Evolutionary conservation across 2,888 invertebrate species (phyloP).

Genomic region (Dynastes maya): DNA sequence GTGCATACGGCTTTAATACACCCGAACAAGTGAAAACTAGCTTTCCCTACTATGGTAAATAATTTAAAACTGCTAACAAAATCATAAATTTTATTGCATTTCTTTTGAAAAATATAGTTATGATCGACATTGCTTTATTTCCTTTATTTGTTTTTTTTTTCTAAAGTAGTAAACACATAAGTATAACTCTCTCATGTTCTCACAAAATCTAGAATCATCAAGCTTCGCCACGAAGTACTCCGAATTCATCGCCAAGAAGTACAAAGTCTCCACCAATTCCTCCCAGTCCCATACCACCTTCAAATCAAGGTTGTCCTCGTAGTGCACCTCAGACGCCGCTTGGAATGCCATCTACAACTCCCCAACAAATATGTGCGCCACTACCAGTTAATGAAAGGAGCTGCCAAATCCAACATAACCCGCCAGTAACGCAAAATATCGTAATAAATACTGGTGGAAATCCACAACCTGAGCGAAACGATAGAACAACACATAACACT

Average conservation of each 20-base stretch:
- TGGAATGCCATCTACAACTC: constrained; percentile 63
- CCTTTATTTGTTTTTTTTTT: no score
- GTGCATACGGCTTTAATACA: no score
- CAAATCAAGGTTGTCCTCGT: constrained; percentile 71
- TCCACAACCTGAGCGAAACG: constrained; percentile 62
- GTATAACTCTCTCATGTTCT: no score
- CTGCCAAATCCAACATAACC: constrained; percentile 61
- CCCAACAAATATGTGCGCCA: constrained; percentile 64
- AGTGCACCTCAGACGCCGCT: constrained; percentile 75
- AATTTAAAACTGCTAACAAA: no score
- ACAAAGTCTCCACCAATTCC: constrained; percentile 88
- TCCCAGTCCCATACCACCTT: constrained; percentile 71
- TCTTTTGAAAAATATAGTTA: no score
- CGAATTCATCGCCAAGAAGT: constrained; percentile 89
- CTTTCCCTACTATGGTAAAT: no score
- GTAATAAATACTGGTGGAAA: constrained; percentile 57
- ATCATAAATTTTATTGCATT: no score
- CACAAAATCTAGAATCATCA: constrained; percentile 80
- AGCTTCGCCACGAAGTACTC: constrained; percentile 88
- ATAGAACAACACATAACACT: constrained; percentile 59
- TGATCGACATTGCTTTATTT: no score
- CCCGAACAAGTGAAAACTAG: no score
- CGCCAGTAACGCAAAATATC: constrained; percentile 59
- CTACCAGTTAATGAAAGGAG: constrained; percentile 59
- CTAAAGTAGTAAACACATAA: no score